Base-by-base conservation (phyloP, 2,888 invertebrate genomes). In the Drosophila setosimentum region DNA sequence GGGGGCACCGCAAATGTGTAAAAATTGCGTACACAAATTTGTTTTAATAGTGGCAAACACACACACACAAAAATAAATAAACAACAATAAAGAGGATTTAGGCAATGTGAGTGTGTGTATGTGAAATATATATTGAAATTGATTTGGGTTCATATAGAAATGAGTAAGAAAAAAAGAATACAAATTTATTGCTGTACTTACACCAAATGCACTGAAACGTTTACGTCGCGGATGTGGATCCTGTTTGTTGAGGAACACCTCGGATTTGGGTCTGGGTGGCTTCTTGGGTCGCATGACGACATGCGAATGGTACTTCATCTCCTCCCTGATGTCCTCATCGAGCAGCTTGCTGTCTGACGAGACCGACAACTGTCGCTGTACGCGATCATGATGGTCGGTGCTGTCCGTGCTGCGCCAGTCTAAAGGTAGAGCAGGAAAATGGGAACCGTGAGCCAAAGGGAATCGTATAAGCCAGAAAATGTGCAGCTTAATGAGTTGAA, bases 121-220 rank as follows among this genome's bases (percentile, higher is more conserved):
- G 48, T 40, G 11, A 62, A 62, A 33, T 30, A 30, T 59, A 33
- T 54, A 35, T 33, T 50, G 33, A 42, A 24, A 57, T 57, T 57
- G 16, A 57, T 75, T 33, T 59, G 37, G 32, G 30, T 45, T 57
- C 35, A 45, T 45, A 37, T 40, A 1, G 24, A 8, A 16, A 50
- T 55, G 70, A 21, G 49, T 30, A 61, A 53, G 45, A 35, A 10
- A 3, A 35, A 53, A 32, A 62, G 33, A 16, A 51, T 32, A 8
- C 21, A 53, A 27, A 24, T 48, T 53, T 18, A 24, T 37, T 55
- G 18, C 42, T 49, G 18, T 27, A 27, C 96, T 95, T 93, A 98
- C 98, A 95, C 98, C 98, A 95, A 98, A 99, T 93, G 98, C 98
- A 93, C 98, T 98, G 94, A 97, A 98, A 93, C 98, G 95, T 95